Conservation (phyloP, 2,797 vertebrate species). For the Cyprinodon diabolis region DNA sequence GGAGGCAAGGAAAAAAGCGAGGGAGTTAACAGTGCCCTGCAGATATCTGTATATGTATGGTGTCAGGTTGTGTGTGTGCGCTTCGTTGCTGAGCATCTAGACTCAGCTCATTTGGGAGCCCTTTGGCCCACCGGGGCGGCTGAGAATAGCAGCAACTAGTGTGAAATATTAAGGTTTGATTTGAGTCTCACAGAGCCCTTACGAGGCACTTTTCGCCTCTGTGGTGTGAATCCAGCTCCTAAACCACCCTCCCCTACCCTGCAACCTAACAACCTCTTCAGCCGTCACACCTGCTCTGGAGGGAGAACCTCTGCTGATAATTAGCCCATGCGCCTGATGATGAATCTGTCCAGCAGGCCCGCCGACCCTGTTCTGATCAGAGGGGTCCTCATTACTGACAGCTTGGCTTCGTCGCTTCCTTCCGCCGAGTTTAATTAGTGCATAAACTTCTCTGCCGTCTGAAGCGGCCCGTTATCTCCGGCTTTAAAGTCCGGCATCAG, state of each 20-base stretch:
- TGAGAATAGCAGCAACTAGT: constrained; percentile 66
- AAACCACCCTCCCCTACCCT: constrained; percentile 54
- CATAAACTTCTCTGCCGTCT: constrained; percentile 79
- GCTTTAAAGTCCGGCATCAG: constrained; percentile 78
- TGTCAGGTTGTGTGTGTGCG: constrained; percentile 29
- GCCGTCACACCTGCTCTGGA: constrained; percentile 72
- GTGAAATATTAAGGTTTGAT: constrained; percentile 62
- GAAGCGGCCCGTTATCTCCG: constrained; percentile 72
- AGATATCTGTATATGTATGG: constrained; percentile 56
- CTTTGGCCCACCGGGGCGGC: constrained; percentile 35
- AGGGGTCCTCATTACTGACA: constrained; percentile 79
- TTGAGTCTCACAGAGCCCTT: constrained; percentile 60
- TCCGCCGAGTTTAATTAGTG: constrained; percentile 83
- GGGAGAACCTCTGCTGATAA: constrained; percentile 72
- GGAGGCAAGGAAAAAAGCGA: constrained; percentile 21
- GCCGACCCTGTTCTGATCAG: constrained; percentile 70
- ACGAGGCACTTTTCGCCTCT: constrained; percentile 52
- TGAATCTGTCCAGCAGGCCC: constrained; percentile 66
- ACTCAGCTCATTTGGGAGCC: constrained; percentile 62
- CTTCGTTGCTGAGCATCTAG: constrained; percentile 62
- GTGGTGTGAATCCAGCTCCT: constrained; percentile 49
- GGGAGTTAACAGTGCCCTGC: constrained; percentile 55
- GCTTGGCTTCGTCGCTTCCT: constrained; percentile 69
- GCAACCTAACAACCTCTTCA: constrained; percentile 68
- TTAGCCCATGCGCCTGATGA: constrained; percentile 72